These are phyloP conservation scores for Adineta ricciae DNA, from an alignment of 2,888 invertebrate species.

Conservation along the genomic window DNA sequence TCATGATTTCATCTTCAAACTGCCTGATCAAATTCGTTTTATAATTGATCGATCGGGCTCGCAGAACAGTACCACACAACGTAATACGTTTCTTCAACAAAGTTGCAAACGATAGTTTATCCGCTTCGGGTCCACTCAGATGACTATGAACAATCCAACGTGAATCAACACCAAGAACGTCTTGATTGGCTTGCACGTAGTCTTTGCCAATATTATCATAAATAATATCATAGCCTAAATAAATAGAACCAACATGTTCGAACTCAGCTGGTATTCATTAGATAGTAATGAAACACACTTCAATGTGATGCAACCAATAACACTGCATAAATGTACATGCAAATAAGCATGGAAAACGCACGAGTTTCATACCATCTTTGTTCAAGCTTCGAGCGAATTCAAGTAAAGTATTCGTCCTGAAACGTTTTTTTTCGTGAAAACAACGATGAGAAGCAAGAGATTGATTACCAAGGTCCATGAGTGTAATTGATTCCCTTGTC, in stretches of 20 bases:
- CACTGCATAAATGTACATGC: not conserved
- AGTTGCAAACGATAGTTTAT: constrained; percentile 41
- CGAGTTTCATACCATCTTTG: not conserved
- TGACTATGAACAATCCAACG: constrained; percentile 49
- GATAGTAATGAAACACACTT: not conserved
- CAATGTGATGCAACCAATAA: not conserved
- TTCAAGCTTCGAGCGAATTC: not conserved
- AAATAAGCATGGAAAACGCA: not conserved
- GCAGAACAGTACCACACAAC: constrained; percentile 42
- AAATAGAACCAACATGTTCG: too few species aligned
- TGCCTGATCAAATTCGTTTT: constrained; percentile 42
- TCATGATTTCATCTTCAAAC: constrained; percentile 40
- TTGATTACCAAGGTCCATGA: constrained; percentile 36
- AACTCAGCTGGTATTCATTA: too few species aligned
- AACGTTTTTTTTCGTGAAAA: not conserved
- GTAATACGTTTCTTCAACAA: constrained; percentile 44
- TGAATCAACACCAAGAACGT: constrained; percentile 43
- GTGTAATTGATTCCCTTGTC: constrained; percentile 47
- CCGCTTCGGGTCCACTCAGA: constrained; percentile 43
- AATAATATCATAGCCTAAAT: constrained; percentile 46
- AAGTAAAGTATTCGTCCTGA: not conserved
- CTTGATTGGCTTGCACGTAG: constrained; percentile 46
- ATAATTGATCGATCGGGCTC: constrained; percentile 44
- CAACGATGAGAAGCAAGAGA: too few species aligned
- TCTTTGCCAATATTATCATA: constrained; percentile 49